These are phyloP conservation scores for Bombus polaris DNA, from an alignment of 1,140 invertebrate species.

Conservation along the genomic window DNA sequence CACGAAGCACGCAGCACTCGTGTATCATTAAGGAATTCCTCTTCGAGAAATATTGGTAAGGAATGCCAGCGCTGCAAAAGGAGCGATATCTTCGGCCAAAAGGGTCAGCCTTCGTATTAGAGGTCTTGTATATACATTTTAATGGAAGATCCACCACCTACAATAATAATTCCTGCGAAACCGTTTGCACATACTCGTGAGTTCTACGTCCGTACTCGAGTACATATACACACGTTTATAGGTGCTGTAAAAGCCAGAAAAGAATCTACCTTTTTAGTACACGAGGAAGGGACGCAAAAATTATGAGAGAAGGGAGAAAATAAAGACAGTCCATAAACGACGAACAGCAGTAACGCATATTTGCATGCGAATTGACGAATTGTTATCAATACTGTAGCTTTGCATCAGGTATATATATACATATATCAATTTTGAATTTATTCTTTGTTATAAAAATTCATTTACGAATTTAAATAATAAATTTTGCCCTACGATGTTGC, in stretches of 20 bases:
- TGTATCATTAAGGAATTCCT: constrained; percentile 44
- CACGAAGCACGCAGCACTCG: constrained; percentile 14
- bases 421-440: too few species aligned
- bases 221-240: constrained; percentile 42
- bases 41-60: constrained; percentile 22
- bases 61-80: constrained; percentile 1
- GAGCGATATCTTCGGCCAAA: background rate
- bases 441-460: too few species aligned
- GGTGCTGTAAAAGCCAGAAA: constrained; percentile 3
- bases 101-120: constrained; percentile 24
- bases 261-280: background rate
- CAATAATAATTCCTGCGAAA: constrained; percentile 26
- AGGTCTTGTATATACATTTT: constrained; percentile 12
- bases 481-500: too few species aligned
- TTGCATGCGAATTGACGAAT: too few species aligned
- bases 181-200: constrained; percentile 6
- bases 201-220: background rate
- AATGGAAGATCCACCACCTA: constrained; percentile 29
- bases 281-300: too few species aligned
- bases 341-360: too few species aligned
- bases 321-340: too few species aligned
- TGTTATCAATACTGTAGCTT: too few species aligned
- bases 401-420: too few species aligned
- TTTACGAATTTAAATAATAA: too few species aligned
- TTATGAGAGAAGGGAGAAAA: too few species aligned